Conservation (phyloP, 2,113 vertebrate genomes). For the Aramus guarauna region DNA sequence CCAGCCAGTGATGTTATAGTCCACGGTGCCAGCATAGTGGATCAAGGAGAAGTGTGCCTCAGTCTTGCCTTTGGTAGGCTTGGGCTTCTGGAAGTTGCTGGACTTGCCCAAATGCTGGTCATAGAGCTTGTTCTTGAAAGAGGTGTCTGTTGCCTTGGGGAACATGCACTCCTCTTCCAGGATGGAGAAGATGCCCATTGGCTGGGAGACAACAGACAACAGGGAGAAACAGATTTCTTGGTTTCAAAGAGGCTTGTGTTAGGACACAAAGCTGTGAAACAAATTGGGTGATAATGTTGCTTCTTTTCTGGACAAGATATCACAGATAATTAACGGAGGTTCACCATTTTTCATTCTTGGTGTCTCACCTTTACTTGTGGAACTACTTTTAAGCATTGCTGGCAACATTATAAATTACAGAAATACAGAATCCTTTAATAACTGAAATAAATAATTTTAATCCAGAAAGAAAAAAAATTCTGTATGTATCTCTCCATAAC, state of each 20-base stretch:
- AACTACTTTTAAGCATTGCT: neutral
- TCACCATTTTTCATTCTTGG: neutral
- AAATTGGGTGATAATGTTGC: neutral
- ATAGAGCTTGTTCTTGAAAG: constrained; percentile 86
- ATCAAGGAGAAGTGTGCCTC: constrained; percentile 83
- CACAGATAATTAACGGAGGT: neutral
- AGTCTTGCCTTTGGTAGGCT: constrained; percentile 79
- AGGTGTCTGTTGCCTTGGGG: constrained; percentile 83
- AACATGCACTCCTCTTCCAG: constrained; percentile 87
- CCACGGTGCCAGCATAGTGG: constrained; percentile 83
- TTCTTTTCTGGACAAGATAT: neutral
- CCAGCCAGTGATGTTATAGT: constrained; percentile 85
- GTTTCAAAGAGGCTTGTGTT: neutral
- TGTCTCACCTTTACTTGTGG: neutral
- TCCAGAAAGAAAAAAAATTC: neutral
- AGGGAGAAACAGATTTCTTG: neutral
- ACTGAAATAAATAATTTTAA: neutral
- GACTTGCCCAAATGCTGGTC: constrained; percentile 86
- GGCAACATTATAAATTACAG: neutral
- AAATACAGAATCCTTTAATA: neutral
- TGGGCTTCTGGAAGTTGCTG: constrained; percentile 87
- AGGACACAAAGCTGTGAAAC: neutral
- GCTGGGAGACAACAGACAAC: constrained; percentile 52
- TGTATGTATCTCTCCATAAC: neutral
- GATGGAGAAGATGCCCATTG: constrained; percentile 82